Percentiles rank a stretch among this genome's conserved stretches.
phyloP scores from a whole-genome alignment of 2,888 invertebrate genomes.

The Protophormia terraenovae region DNA sequence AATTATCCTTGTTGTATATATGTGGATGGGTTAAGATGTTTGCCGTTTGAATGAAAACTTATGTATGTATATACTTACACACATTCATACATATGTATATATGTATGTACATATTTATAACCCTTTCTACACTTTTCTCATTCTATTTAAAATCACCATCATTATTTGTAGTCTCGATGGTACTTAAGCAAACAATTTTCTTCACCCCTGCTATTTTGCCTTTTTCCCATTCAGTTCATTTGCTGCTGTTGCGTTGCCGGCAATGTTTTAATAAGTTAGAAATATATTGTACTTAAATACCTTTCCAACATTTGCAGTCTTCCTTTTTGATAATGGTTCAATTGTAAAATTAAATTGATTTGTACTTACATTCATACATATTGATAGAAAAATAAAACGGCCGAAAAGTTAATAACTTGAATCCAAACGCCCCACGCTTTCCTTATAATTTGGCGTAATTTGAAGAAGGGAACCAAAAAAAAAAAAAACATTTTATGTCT shows the following conservation, averaged over 20 bases:
- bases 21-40: not conserved
- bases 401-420: constrained; percentile 3
- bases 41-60: not conserved
- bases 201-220: not conserved
- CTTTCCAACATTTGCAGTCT: not conserved
- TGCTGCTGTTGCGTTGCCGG: not conserved
- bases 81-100: not conserved
- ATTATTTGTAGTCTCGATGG: constrained; percentile 7
- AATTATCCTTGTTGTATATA: constrained; percentile 9
- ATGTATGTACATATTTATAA: not conserved
- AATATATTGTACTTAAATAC: not conserved
- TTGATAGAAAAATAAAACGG: constrained; percentile 17
- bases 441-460: not conserved
- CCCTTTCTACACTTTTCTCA: not conserved
- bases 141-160: not conserved
- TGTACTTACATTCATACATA: not conserved
- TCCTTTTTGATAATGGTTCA: constrained; percentile 33
- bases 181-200: not conserved
- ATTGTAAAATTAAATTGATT: constrained; percentile 50
- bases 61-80: no score
- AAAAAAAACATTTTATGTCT: not conserved
- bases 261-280: not conserved
- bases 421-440: not conserved
- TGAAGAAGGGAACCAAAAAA: not conserved
- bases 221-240: not conserved